phyloP scores from a whole-genome alignment of 1,140 invertebrate species.

The Elymnias hypermnestra region DNA sequence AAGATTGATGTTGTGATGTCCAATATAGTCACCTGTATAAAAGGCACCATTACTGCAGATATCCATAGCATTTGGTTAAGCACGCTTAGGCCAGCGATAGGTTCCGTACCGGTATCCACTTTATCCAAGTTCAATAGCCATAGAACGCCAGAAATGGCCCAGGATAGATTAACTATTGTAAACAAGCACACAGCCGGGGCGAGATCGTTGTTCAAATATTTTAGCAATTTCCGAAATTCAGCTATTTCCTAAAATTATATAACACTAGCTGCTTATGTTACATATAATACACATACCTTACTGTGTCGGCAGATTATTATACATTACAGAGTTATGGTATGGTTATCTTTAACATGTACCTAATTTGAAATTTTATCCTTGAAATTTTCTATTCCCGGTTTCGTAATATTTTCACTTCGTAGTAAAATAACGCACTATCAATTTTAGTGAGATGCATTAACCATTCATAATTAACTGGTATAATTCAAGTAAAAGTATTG shows the following conservation, averaged over 20 bases:
- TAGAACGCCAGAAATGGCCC: slow-evolving; percentile 80
- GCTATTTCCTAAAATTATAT: slow-evolving; percentile 78
- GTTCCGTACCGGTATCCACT: slow-evolving; percentile 74
- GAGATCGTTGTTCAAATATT: slow-evolving; percentile 84
- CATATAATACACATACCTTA: too few species aligned
- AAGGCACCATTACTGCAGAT: slow-evolving; percentile 81
- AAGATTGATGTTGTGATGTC: slow-evolving; percentile 24
- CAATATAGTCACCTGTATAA: slow-evolving; percentile 77
- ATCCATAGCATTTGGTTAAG: slow-evolving; percentile 83
- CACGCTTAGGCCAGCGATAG: slow-evolving; percentile 78
- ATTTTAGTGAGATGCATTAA: too few species aligned
- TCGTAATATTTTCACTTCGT: too few species aligned
- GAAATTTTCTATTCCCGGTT: too few species aligned
- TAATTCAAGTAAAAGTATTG: too few species aligned
- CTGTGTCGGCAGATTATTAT: too few species aligned
- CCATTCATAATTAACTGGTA: too few species aligned
- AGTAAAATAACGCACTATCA: too few species aligned
- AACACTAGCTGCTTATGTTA: too few species aligned
- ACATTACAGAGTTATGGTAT: too few species aligned
- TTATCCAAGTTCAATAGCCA: slow-evolving; percentile 81
- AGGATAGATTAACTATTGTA: slow-evolving; percentile 84
- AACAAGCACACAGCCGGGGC: slow-evolving; percentile 85
- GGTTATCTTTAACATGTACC: too few species aligned
- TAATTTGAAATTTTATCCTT: too few species aligned
- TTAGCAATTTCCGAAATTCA: slow-evolving; percentile 84